These are phyloP conservation scores for Callipepla californica DNA, from an alignment of 2,113 vertebrate species.

Conservation along the genomic window DNA sequence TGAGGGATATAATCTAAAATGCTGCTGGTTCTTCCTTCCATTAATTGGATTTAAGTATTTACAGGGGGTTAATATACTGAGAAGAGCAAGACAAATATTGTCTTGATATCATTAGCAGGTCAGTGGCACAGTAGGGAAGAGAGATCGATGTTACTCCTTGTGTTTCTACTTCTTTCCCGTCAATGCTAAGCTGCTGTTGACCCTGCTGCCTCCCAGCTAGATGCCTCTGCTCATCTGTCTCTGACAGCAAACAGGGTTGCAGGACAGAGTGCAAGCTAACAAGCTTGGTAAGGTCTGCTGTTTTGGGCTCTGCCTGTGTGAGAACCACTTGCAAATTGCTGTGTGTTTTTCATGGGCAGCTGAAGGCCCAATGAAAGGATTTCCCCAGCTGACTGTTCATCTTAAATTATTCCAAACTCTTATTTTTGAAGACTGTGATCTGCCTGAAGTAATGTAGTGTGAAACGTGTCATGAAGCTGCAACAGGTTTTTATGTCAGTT, in stretches of 20 bases:
- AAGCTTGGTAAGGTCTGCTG: background rate
- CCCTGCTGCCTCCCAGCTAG: background rate
- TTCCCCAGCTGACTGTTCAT: background rate
- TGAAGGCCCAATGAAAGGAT: background rate
- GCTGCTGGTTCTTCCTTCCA: background rate
- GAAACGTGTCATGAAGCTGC: background rate
- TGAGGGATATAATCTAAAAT: background rate
- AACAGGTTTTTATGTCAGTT: background rate
- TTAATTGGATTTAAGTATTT: background rate
- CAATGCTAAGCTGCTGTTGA: rapidly evolving
- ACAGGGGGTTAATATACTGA: background rate
- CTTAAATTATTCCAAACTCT: rapidly evolving
- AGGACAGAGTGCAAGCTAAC: background rate
- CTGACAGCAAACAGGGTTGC: background rate
- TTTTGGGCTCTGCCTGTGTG: background rate
- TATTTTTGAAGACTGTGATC: background rate
- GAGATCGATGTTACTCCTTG: background rate
- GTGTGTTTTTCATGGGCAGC: rapidly evolving
- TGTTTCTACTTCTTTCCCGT: background rate
- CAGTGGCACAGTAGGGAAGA: background rate
- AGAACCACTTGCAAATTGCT: background rate
- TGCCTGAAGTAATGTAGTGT: background rate
- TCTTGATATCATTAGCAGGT: background rate
- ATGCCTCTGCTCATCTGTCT: background rate
- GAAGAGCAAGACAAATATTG: background rate